Base-by-base conservation (phyloP, 2,113 vertebrate genomes). In the Indicator indicator region DNA sequence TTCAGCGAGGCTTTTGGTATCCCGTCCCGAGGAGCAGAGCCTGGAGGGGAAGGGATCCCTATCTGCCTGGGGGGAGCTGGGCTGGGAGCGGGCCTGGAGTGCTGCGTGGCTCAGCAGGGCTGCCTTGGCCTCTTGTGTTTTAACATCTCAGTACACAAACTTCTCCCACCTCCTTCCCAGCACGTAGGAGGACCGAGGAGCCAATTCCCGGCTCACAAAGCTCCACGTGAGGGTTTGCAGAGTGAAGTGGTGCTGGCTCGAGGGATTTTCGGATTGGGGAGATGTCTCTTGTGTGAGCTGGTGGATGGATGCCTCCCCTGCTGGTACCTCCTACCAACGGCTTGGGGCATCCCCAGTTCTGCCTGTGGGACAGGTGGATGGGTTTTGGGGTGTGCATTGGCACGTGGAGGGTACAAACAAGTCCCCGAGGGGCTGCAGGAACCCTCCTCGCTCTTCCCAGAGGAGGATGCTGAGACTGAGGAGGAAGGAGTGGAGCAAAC, bases 51-150 rank as follows among this genome's bases (percentile, higher is more conserved):
- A 40, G 59, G 32, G 44, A 72, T 86, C 55, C 24, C 54, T 3
- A 1, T 26, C 36, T 0, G 0, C 16, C 23, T 0, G 0, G 3
- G 13, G 12, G 15, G 2, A 38, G 73, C 30, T 1, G 2, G 9
- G 14, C 16, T 38, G 59, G 42, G 42, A 6, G 5, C 15, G 42
- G 42, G 42, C 12, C 27, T 0, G 0, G 7, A 10, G 8, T 2
- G 21, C 30, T 55, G 32, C 36, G 42, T 16, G 75, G 42, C 54
- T 79, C 76, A 12, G 7, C 3, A 1, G 3, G 15, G 55, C 32
- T 1, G 1, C 4, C 70, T 70, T 27, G 94, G 81, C 64, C 64
- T 83, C 38, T 86, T 6, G 3, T 38, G 32, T 42, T 86, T 36
- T 42, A 69, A 36, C 55, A 33, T 86, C 59, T 65, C 15, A 0